Evolutionary conservation across 2,888 invertebrate genomes (phyloP).

Genomic region (Drosophila anomalata): DNA sequence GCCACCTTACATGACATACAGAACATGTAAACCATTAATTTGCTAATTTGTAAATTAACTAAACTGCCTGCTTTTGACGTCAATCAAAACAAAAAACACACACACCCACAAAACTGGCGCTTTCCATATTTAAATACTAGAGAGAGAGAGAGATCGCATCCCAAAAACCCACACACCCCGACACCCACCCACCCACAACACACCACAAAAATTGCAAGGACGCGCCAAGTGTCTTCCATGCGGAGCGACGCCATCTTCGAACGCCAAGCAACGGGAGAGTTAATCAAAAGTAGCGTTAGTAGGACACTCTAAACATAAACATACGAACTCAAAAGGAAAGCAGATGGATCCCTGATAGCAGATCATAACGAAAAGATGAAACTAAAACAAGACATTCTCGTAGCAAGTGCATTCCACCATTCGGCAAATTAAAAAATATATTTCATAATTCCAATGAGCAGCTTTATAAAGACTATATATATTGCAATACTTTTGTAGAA

Average conservation of each 20-base stretch:
- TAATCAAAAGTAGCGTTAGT: conserved; percentile 54
- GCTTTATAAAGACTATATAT: conserved; percentile 55
- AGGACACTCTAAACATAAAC: conserved; percentile 28
- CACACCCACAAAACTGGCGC: conserved; percentile 74
- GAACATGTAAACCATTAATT: conserved; percentile 90
- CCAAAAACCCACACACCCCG: conserved; percentile 1
- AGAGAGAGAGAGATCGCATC: conserved; percentile 15
- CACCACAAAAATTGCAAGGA: conserved; percentile 37
- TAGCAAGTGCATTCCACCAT: conserved; percentile 59
- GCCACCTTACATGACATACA: conserved; percentile 99
- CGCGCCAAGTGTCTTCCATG: conserved; percentile 70
- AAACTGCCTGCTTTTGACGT: conserved; percentile 79
- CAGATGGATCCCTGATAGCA: conserved; percentile 39
- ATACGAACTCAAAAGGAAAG: conserved; percentile 11
- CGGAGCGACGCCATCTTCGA: conserved; percentile 56
- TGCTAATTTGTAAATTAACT: conserved; percentile 70
- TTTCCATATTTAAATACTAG: conserved; percentile 76
- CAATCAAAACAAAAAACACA: conserved; percentile 46
- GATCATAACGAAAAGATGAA: conserved; percentile 51
- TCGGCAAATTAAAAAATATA: neutral
- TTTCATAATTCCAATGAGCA: conserved; percentile 33
- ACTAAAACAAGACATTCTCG: conserved; percentile 44
- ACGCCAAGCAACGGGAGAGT: conserved; percentile 49
- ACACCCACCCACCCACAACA: conserved; percentile 28
- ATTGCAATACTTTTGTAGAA: conserved; percentile 61